These are phyloP conservation scores for Danio jaintianensis DNA, from an alignment of 2,797 vertebrate genomes.

Conservation along the genomic window DNA sequence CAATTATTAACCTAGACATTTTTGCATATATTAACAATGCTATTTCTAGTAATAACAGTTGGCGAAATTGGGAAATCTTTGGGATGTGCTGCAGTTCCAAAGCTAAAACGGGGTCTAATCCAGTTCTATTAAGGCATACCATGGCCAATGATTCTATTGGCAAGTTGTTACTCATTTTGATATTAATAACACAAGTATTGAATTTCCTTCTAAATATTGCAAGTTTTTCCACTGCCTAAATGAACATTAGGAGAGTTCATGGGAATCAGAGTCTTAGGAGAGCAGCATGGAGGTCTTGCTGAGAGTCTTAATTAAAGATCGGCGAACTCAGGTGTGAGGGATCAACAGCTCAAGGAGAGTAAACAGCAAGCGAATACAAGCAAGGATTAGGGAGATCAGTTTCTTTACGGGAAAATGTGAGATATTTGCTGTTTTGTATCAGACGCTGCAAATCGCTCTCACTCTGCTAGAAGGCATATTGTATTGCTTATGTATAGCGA, in stretches of 20 bases:
- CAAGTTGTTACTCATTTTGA: neutral
- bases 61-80: too few species aligned
- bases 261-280: slow-evolving; percentile 1
- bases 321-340: slow-evolving; percentile 30
- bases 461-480: neutral
- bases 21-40: too few species aligned
- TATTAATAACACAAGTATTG: slow-evolving; percentile 9
- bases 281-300: slow-evolving; percentile 14
- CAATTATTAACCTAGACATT: too few species aligned
- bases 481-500: slow-evolving; percentile 1
- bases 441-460: neutral
- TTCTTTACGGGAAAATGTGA: slow-evolving; percentile 39
- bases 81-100: too few species aligned
- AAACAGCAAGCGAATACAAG: slow-evolving; percentile 31
- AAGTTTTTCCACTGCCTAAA: neutral
- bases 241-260: slow-evolving; percentile 3
- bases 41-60: too few species aligned
- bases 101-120: too few species aligned
- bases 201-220: neutral
- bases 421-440: slow-evolving; percentile 11
- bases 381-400: slow-evolving; percentile 37
- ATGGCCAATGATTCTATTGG: neutral
- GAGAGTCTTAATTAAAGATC: slow-evolving; percentile 40
- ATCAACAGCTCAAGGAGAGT: slow-evolving; percentile 23
- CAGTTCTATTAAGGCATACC: too few species aligned